Evolutionary conservation across 2,113 vertebrate genomes (phyloP).

Genomic region (Aptenodytes forsteri): DNA sequence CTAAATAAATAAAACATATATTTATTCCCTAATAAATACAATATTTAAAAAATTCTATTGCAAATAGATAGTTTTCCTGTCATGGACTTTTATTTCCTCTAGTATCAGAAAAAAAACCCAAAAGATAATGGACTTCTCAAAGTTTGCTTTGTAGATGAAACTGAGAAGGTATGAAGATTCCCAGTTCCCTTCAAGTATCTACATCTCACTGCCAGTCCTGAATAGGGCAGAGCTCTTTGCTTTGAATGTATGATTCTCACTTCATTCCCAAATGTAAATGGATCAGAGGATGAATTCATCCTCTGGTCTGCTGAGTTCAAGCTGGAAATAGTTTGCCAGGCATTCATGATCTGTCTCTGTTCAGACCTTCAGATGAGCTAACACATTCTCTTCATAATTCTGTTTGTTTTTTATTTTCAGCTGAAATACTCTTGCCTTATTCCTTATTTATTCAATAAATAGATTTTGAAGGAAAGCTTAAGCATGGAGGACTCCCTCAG

Average conservation of each 20-base stretch:
- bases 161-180: neutral
- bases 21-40: neutral
- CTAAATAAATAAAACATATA: neutral
- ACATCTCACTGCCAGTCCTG: neutral
- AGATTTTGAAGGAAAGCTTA: neutral
- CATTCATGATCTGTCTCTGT: neutral
- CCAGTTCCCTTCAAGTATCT: neutral
- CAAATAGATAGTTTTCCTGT: neutral
- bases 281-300: neutral
- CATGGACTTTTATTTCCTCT: neutral
- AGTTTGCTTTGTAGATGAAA: neutral
- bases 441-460: neutral
- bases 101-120: neutral
- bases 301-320: neutral
- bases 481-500: neutral
- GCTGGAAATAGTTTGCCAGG: neutral
- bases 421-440: neutral
- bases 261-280: neutral
- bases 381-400: neutral
- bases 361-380: neutral
- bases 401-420: neutral
- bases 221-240: neutral
- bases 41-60: neutral
- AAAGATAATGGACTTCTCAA: neutral
- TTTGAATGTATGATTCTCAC: neutral